Conservation (phyloP, 2,888 invertebrate genomes). For the Apamea anceps region DNA sequence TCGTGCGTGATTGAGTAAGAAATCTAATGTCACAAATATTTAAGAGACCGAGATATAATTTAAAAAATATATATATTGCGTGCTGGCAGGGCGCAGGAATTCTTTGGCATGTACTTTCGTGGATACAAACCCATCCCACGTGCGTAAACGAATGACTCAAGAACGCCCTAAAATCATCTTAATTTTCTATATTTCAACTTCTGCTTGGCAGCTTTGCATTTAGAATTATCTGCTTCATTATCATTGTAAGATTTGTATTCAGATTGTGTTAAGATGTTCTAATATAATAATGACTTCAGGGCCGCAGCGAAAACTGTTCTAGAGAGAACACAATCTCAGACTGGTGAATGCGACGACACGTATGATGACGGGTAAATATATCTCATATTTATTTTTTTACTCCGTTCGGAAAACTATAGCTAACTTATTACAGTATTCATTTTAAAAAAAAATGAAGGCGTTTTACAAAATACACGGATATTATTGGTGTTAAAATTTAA, state of each 20-base stretch:
- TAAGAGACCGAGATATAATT: neutral
- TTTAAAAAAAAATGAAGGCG: neutral
- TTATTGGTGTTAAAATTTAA: too few species aligned
- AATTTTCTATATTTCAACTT: conserved; percentile 60
- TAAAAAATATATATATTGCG: neutral
- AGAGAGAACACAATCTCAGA: conserved; percentile 86
- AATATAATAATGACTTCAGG: conserved; percentile 72
- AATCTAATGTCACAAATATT: neutral
- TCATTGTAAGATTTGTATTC: conserved; percentile 26
- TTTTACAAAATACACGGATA: neutral
- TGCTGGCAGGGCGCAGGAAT: neutral
- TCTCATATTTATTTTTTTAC: neutral
- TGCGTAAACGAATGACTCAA: conserved; percentile 47
- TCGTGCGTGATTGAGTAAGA: neutral
- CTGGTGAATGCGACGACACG: conserved; percentile 89
- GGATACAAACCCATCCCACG: neutral
- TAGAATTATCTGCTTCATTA: conserved; percentile 63
- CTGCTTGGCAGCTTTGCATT: conserved; percentile 76
- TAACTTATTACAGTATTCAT: neutral
- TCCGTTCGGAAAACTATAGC: neutral
- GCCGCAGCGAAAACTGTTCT: conserved; percentile 91
- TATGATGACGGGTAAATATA: conserved; percentile 91
- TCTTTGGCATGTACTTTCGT: neutral
- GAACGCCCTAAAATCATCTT: conserved; percentile 47
- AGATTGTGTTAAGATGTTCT: conserved; percentile 4